Conservation (phyloP, 2,797 vertebrate genomes). For the Halcyon badia region DNA sequence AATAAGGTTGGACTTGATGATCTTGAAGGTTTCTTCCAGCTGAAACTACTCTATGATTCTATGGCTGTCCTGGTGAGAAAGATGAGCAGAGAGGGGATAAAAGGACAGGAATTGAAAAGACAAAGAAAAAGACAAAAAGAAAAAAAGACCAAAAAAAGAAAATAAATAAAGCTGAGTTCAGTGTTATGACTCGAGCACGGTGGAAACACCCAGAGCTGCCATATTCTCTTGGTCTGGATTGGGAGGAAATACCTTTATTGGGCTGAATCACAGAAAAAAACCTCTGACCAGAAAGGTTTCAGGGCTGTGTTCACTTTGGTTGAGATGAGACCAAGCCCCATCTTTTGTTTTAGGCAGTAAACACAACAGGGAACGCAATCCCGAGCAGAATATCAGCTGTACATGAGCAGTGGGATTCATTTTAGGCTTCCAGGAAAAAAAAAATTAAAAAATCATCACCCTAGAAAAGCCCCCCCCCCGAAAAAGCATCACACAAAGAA, state of each 20-base stretch:
- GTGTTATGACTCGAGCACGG: rapidly evolving
- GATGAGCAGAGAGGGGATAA: neutral
- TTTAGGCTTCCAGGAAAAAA: neutral
- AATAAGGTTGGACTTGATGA: too few relatives aligned
- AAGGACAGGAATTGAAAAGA: neutral
- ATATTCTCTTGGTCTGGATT: rapidly evolving
- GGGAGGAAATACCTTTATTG: rapidly evolving
- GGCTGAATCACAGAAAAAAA: rapidly evolving
- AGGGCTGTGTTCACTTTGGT: neutral
- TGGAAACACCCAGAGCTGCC: rapidly evolving
- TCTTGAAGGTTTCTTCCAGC: too few relatives aligned
- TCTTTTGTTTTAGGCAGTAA: neutral
- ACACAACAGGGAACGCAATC: neutral
- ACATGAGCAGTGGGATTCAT: rapidly evolving
- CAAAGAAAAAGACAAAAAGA: too few relatives aligned
- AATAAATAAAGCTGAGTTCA: neutral
- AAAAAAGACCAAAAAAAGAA: too few relatives aligned
- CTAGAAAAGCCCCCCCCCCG: neutral
- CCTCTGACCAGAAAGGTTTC: neutral
- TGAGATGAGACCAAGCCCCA: neutral
- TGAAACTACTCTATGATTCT: too few relatives aligned
- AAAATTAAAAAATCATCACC: rapidly evolving
- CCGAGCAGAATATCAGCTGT: rapidly evolving
- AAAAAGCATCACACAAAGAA: rapidly evolving
- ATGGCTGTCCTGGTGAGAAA: neutral